Evolutionary conservation across 2,113 vertebrate species (phyloP).

Genomic region (Cinclus mexicanus): DNA sequence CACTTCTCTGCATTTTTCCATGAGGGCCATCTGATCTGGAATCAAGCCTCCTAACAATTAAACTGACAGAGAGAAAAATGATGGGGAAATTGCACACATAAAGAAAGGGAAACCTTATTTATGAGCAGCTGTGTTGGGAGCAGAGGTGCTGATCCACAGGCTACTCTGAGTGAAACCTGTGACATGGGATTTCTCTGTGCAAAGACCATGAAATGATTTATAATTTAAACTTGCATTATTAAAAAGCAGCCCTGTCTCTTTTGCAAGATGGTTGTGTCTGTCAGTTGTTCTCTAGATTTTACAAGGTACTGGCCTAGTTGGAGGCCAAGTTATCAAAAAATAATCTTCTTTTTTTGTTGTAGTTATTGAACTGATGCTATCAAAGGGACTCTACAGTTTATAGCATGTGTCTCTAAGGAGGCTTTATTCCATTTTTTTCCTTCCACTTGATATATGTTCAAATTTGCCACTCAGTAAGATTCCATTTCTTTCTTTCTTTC

Average conservation of each 20-base stretch:
- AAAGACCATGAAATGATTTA: background rate
- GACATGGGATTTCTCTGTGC: slow-evolving; percentile 4
- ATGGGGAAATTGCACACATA: background rate
- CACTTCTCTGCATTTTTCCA: background rate
- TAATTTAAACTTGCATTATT: slow-evolving; percentile 21
- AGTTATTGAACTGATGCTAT: slow-evolving; percentile 43
- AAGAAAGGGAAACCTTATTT: background rate
- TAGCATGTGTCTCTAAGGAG: background rate
- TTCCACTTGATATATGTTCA: background rate
- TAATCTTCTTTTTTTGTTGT: slow-evolving; percentile 30
- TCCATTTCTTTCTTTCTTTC: background rate
- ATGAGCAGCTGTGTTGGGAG: background rate
- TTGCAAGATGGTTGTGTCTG: background rate
- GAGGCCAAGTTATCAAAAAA: slow-evolving; percentile 55
- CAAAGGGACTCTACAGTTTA: slow-evolving; percentile 44
- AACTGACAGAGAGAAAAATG: background rate
- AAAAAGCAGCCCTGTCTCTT: background rate
- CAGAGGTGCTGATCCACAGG: background rate
- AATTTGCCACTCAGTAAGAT: background rate
- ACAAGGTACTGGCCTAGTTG: background rate
- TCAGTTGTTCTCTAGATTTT: slow-evolving; percentile 13
- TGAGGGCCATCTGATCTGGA: background rate
- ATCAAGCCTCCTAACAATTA: slow-evolving; percentile 17
- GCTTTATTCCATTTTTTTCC: background rate
- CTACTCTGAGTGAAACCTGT: background rate